A percentile compares a stretch with the other conserved stretches of the same genome.
Evolutionary conservation across 2,888 invertebrate genomes (phyloP).

Genomic region (Mythimna albipuncta): DNA sequence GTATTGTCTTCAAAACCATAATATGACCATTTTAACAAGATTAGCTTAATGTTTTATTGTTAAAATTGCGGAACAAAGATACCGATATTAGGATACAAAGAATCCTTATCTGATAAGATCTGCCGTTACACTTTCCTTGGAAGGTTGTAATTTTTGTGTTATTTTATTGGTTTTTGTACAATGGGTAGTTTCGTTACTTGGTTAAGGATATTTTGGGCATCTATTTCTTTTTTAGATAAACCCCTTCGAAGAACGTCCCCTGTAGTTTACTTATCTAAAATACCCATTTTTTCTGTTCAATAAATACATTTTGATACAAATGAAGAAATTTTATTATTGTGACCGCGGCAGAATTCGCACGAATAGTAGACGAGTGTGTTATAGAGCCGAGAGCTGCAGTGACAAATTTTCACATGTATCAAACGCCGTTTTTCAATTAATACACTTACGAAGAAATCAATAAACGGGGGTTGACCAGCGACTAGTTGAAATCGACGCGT

Average conservation of each 20-base stretch:
- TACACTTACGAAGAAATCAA: too few relatives aligned
- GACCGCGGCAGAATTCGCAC: too few relatives aligned
- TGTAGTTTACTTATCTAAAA: not conserved
- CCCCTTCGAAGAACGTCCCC: not conserved
- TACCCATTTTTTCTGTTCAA: not conserved
- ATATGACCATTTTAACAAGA: constrained; percentile 72
- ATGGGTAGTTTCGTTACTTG: not conserved
- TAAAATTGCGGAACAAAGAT: constrained; percentile 72
- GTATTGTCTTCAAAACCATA: constrained; percentile 44
- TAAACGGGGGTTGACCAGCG: too few relatives aligned
- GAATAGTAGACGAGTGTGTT: too few relatives aligned
- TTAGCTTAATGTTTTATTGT: constrained; percentile 79
- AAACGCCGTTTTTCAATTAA: too few relatives aligned
- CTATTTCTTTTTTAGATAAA: not conserved
- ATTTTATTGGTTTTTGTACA: constrained; percentile 25
- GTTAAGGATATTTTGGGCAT: constrained; percentile 20
- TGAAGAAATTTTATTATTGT: too few relatives aligned
- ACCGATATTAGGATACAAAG: constrained; percentile 68
- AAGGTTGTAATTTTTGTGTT: constrained; percentile 11
- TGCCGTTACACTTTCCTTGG: constrained; percentile 46
- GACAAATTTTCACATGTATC: too few relatives aligned
- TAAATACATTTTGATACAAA: too few relatives aligned
- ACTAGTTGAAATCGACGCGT: too few relatives aligned
- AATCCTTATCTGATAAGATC: constrained; percentile 72
- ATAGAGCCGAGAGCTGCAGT: too few relatives aligned